Evolutionary conservation across 1,140 invertebrate genomes (phyloP), one percentile per base, ranked within the genome.

Genomic region (Campoletis sonorensis): DNA sequence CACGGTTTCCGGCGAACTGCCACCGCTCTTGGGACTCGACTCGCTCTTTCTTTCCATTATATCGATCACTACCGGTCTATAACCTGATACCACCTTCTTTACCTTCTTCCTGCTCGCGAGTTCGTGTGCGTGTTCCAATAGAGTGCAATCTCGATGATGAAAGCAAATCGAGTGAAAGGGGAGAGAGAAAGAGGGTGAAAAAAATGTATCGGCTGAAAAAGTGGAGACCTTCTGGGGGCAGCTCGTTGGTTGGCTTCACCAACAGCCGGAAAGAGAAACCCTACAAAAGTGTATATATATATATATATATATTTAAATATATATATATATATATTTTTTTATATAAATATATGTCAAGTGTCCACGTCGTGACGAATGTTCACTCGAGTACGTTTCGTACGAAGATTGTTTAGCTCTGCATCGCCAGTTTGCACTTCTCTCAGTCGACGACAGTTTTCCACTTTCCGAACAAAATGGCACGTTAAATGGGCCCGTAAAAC

Each of bases 1-100:
- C 80, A 88, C 82, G 26, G 87, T 88, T 51, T 91, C 87, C 70
- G 87, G 84, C 64, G 88, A 90, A 85, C 89, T 90, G 54, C 83
- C 89, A 68, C 64, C 84, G 77, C 87, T 86, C 81, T 89, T 90
- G 26, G 81, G 81, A 77, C 84, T 87, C 67, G 67, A 70, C 13
- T 84, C 82, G 73, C 88, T 87, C 81, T 81, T 82, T 54, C 84
- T 89, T 84, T 90, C 86, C 90, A 91, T 90, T 37, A 68, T 83
- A 68, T 83, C 79, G 79, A 26, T 15, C 30, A 51, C 77, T 64
- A 26, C 23, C 61, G n/a, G 61, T 64, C 11, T 64, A 64, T 77
- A 54, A 54, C n/a, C 27, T 26, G 40, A 75, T n/a, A n/a, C 72
- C 45, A 27, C 1, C 21, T 16, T 27, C 18, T 58, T 40, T 30